These are phyloP conservation scores for Hybognathus amarus DNA, from an alignment of 2,797 vertebrate species.

Conservation along the genomic window DNA sequence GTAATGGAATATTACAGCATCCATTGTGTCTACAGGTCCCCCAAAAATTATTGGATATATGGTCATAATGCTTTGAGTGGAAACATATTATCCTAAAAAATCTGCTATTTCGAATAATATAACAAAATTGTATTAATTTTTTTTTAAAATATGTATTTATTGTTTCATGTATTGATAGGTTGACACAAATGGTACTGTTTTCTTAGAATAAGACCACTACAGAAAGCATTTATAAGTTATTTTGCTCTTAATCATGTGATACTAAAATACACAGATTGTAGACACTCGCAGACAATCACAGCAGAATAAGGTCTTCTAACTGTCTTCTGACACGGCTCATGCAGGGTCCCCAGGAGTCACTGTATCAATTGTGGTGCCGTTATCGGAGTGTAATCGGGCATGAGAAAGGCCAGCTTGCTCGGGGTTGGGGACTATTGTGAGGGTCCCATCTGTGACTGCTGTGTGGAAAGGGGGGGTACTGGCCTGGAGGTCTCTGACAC, in stretches of 20 bases:
- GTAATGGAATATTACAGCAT: not conserved
- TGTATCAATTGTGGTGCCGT: constrained; percentile 93
- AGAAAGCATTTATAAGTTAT: not conserved
- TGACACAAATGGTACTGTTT: not conserved
- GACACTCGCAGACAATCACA: constrained; percentile 63
- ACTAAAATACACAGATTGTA: not conserved
- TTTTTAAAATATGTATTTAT: not conserved
- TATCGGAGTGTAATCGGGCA: constrained; percentile 97
- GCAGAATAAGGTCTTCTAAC: constrained; percentile 86
- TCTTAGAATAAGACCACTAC: not conserved
- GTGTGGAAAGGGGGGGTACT: constrained; percentile 55
- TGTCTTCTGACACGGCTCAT: constrained; percentile 67
- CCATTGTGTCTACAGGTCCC: not conserved
- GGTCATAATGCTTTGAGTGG: not conserved
- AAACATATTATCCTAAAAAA: not conserved
- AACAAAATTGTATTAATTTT: not conserved
- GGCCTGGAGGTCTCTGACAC: constrained; percentile 57
- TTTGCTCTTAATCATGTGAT: not conserved
- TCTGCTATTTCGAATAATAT: not conserved
- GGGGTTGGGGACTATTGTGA: constrained; percentile 88
- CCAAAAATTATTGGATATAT: not conserved
- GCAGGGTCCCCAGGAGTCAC: constrained; percentile 88
- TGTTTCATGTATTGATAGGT: not conserved
- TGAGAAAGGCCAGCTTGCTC: constrained; percentile 96
- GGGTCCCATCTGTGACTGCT: constrained; percentile 92